Conservation (phyloP, 2,888 invertebrate species). For the Erannis defoliaria region DNA sequence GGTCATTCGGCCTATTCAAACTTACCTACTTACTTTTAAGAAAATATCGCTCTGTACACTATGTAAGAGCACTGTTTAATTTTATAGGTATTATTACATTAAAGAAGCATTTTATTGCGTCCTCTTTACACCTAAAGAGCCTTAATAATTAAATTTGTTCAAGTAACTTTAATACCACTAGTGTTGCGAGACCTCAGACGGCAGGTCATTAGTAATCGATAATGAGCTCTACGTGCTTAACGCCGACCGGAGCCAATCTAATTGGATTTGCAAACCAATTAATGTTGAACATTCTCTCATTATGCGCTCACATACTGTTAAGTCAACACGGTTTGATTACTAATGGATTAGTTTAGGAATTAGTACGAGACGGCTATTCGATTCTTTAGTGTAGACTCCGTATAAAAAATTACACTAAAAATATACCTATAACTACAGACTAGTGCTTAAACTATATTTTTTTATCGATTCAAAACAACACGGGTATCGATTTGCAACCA, state of each 20-base stretch:
- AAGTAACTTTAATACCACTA: not conserved
- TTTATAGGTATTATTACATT: no score
- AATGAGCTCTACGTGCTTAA: conserved; percentile 79
- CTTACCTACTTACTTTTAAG: no score
- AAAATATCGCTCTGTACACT: no score
- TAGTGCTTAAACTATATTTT: no score
- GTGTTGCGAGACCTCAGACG: conserved; percentile 51
- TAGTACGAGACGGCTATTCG: not conserved
- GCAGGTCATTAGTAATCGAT: conserved; percentile 77
- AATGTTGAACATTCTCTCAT: conserved; percentile 78
- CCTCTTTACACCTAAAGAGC: not conserved
- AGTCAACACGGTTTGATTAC: conserved; percentile 70
- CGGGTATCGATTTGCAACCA: no score
- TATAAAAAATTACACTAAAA: no score
- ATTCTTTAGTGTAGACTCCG: no score
- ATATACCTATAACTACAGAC: not conserved
- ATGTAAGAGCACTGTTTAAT: no score
- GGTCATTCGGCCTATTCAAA: no score
- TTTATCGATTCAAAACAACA: no score
- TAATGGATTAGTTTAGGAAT: conserved; percentile 69
- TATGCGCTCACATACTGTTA: conserved; percentile 73
- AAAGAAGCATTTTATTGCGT: not conserved
- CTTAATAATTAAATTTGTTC: not conserved
- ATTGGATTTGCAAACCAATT: conserved; percentile 85
- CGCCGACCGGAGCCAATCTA: conserved; percentile 73